phyloP scores from a whole-genome alignment of 2,113 vertebrate species.

The Gymnorhina tibicen region DNA sequence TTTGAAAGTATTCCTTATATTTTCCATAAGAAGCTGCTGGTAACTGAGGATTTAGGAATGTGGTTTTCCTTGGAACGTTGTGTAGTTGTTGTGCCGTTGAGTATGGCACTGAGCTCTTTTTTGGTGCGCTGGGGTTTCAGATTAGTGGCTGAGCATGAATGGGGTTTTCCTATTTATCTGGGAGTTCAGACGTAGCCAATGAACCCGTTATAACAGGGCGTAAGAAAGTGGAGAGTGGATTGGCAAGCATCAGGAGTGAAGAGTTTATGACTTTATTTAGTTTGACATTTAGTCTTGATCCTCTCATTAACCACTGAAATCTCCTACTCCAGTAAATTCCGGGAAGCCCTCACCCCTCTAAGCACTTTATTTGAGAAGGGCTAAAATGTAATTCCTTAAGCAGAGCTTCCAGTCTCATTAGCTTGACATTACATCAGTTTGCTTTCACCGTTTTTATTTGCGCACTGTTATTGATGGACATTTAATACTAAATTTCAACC shows the following conservation, averaged over 20 bases:
- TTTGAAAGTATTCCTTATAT: neutral
- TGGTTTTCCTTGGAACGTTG: neutral
- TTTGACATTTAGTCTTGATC: constrained; percentile 19
- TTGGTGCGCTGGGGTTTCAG: neutral
- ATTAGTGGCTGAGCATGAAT: neutral
- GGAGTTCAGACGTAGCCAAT: neutral
- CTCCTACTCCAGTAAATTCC: neutral
- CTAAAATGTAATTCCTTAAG: constrained; percentile 19
- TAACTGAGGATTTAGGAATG: neutral
- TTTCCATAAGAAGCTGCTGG: neutral
- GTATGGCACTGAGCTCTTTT: neutral
- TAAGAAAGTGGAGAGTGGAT: neutral
- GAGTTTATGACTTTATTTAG: neutral
- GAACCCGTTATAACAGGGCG: neutral
- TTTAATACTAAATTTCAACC: constrained; percentile 11
- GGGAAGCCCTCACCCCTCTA: neutral
- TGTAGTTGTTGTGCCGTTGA: neutral
- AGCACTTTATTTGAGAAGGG: constrained; percentile 5
- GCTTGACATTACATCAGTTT: constrained; percentile 28
- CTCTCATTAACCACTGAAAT: constrained; percentile 5
- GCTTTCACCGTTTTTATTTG: constrained; percentile 44
- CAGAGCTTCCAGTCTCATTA: constrained; percentile 17
- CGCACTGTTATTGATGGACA: constrained; percentile 21
- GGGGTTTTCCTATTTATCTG: neutral
- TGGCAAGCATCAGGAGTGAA: neutral